Base-by-base conservation (phyloP, 1,140 invertebrate species). In the Brachionus sp. region DNA sequence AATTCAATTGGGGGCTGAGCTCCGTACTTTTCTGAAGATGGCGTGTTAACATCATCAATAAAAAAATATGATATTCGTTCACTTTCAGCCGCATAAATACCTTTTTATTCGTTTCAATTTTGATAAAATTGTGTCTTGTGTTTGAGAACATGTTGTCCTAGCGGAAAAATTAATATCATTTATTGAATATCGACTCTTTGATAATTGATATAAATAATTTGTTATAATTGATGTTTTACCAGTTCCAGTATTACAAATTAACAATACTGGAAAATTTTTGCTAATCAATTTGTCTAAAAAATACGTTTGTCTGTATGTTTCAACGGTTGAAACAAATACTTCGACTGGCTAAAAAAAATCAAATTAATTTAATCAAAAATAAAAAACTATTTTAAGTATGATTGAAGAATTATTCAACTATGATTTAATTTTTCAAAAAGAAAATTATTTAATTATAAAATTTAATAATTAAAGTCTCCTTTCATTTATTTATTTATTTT, bases 21-120 rank as follows among this genome's bases (percentile, higher is more conserved):
- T 29, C 88, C 88, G 84, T 88, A 89, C 70, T 87, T 88, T 82
- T 89, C 88, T 80, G 88, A 88, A 13, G 88, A 88, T 50, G 89
- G 89, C 89, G 89, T 89, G 83, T 89, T 89, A 5, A 89, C 84
- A 77, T 89, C 89, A 86, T 89, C 89, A 19, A 89, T 88, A 86
- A 89, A 89, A 7, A 89, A 86, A 68, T 86, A 86, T 44, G 87
- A 82, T 66, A 86, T 87, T 82, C 87, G 87, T 25, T 88, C 88
- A 13, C 83, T 53, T 3, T 86, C 73, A 5, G 89, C 88, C 0
- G 87, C 88, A 86, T 87, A 89, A 0, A 88, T 75, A 46, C 87
- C 88, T 83, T 87, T 88, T 87, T 64, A 87, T 84, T 84, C 88
- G 88, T 84, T 6, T 83, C 82, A 68, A 37, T 77, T 88, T 88